Evolutionary conservation across 2,888 invertebrate genomes (phyloP).

Genomic region (Augiades crinisus): DNA sequence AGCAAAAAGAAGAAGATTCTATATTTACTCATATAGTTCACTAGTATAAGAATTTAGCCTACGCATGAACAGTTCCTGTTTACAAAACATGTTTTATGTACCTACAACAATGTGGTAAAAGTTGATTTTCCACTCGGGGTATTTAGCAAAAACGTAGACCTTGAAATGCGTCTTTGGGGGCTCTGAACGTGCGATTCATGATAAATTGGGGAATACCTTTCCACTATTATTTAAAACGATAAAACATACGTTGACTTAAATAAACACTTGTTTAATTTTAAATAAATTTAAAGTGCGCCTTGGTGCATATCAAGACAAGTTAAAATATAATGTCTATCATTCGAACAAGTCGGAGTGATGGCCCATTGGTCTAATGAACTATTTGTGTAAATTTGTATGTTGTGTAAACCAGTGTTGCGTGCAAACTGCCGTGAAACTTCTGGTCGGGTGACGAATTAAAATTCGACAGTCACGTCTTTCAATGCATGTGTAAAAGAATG

Average conservation of each 20-base stretch:
- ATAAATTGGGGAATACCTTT: neutral
- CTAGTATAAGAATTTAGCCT: neutral
- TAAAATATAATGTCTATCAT: slow-evolving; percentile 13
- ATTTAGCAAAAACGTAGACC: slow-evolving; percentile 48
- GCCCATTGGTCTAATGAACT: slow-evolving; percentile 25
- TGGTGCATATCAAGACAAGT: neutral
- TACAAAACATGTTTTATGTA: slow-evolving; percentile 67
- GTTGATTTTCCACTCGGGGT: slow-evolving; percentile 68
- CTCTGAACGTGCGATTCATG: slow-evolving; percentile 1
- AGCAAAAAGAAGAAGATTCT: too few species aligned
- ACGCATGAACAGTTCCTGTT: slow-evolving; percentile 62
- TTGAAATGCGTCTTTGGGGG: slow-evolving; percentile 42
- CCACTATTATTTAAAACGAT: too few species aligned
- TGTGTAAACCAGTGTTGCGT: slow-evolving; percentile 24
- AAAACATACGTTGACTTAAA: too few species aligned
- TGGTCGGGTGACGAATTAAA: slow-evolving; percentile 7
- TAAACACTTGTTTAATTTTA: too few species aligned
- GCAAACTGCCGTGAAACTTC: slow-evolving; percentile 15
- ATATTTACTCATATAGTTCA: neutral
- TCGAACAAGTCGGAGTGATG: slow-evolving; percentile 22
- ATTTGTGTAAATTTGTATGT: slow-evolving; percentile 25
- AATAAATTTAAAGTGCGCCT: too few species aligned
- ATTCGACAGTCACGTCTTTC: slow-evolving; percentile 2
- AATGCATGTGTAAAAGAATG: too few species aligned
- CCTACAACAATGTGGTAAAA: slow-evolving; percentile 66